Percentiles rank a stretch among this genome's conserved stretches.
Conservation (phyloP, 2,888 invertebrate species). For the Phania funesta region DNA sequence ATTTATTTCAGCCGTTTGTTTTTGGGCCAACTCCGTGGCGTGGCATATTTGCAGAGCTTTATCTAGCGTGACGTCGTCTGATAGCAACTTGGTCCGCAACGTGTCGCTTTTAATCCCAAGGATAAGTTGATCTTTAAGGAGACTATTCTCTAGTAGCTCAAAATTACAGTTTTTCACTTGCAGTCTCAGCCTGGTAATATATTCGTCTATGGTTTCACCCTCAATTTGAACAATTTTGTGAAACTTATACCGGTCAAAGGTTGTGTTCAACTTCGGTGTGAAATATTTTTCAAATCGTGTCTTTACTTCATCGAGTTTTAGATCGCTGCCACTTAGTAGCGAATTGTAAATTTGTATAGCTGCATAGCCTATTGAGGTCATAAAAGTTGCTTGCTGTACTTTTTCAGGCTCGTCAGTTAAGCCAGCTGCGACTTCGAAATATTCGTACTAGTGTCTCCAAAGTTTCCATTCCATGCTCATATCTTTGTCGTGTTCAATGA, state of each 20-base stretch:
- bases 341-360: conserved; percentile 6
- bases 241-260: conserved; percentile 23
- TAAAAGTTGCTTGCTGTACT: not conserved
- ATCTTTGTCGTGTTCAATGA: not conserved
- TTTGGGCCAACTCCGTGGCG: conserved; percentile 2
- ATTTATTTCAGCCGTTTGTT: conserved; percentile 9
- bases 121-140: conserved; percentile 3
- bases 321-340: not conserved
- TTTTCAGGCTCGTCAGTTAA: not conserved
- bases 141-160: not conserved
- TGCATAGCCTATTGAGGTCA: not conserved
- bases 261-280: conserved; percentile 4
- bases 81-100: not conserved
- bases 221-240: conserved; percentile 26
- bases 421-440: not conserved
- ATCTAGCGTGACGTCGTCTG: not conserved
- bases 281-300: conserved; percentile 12
- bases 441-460: not conserved
- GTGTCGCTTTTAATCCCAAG: conserved; percentile 16
- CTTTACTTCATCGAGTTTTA: not conserved
- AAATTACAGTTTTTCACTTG: not conserved
- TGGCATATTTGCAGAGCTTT: conserved; percentile 9
- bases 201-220: conserved; percentile 21
- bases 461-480: conserved; percentile 2
- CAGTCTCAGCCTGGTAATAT: not conserved